Conservation (phyloP, 2,888 invertebrate species). For the Enchytraeus crypticus region DNA sequence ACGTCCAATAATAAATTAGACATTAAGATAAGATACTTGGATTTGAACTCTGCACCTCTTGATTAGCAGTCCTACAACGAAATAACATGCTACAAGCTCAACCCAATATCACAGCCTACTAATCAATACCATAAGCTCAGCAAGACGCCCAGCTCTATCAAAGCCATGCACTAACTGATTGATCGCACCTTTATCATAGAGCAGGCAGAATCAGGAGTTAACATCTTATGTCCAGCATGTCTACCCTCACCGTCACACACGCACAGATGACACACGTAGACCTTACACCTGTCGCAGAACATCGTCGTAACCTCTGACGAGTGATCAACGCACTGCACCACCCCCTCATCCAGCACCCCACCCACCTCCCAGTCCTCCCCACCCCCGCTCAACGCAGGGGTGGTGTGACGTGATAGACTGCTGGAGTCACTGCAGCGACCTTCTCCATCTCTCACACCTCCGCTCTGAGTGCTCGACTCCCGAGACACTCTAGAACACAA, state of each 20-base stretch:
- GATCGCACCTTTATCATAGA: slow-evolving; percentile 36
- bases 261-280: slow-evolving; percentile 40
- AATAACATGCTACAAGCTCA: no score
- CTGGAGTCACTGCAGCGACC: no score
- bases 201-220: slow-evolving; percentile 38
- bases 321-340: slow-evolving; percentile 33
- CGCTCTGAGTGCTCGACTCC: no score
- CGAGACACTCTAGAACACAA: not conserved
- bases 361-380: slow-evolving; percentile 12
- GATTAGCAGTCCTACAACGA: no score
- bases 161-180: no score
- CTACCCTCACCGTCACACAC: slow-evolving; percentile 42
- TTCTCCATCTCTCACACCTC: no score
- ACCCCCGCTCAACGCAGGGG: not conserved
- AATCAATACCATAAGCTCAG: no score
- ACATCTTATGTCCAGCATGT: slow-evolving; percentile 40
- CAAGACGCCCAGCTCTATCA: no score
- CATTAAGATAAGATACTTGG: no score
- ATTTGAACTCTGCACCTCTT: no score
- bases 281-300: slow-evolving; percentile 39
- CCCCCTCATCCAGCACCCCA: slow-evolving; percentile 7
- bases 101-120: no score
- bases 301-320: slow-evolving; percentile 33
- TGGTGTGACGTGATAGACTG: not conserved
- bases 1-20: no score